Evolutionary conservation across 2,888 invertebrate species (phyloP).

Genomic region (Eretmocerus hayati): DNA sequence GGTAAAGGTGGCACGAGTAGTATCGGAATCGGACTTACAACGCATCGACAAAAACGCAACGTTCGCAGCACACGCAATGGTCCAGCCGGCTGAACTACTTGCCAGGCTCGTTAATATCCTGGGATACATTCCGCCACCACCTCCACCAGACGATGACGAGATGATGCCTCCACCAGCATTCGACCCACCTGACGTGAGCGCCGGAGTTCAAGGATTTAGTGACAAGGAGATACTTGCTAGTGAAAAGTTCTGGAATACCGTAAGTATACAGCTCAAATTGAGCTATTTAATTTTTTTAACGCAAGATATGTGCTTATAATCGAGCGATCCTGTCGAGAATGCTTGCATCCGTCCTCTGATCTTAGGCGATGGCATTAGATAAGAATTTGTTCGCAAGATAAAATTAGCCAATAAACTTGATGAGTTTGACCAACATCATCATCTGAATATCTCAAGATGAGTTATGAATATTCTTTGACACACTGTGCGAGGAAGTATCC

Average conservation of each 20-base stretch:
- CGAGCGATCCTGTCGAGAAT: too few species aligned
- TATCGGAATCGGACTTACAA: slow-evolving; percentile 73
- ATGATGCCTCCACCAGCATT: too few species aligned
- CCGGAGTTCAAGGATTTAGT: slow-evolving; percentile 58
- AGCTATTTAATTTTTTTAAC: too few species aligned
- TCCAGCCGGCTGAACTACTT: slow-evolving; percentile 69
- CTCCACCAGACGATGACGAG: slow-evolving; percentile 31
- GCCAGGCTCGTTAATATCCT: slow-evolving; percentile 72
- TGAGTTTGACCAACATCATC: too few species aligned
- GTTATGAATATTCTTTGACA: too few species aligned
- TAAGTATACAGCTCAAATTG: slow-evolving; percentile 5
- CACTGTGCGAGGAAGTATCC: too few species aligned
- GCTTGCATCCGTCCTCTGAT: too few species aligned
- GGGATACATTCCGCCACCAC: slow-evolving; percentile 50
- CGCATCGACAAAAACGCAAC: slow-evolving; percentile 74
- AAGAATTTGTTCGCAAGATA: too few species aligned
- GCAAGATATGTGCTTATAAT: too few species aligned
- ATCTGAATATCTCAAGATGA: too few species aligned
- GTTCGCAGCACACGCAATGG: slow-evolving; percentile 62
- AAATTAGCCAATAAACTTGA: too few species aligned
- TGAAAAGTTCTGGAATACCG: slow-evolving; percentile 47
- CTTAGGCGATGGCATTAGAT: too few species aligned
- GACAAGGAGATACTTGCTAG: slow-evolving; percentile 69
- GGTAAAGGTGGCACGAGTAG: slow-evolving; percentile 53
- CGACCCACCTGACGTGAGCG: slow-evolving; percentile 14